Evolutionary conservation across 2,797 vertebrate species (phyloP), one percentile per base, ranked within the genome.

Genomic region (Ptychadena robeensis): DNA sequence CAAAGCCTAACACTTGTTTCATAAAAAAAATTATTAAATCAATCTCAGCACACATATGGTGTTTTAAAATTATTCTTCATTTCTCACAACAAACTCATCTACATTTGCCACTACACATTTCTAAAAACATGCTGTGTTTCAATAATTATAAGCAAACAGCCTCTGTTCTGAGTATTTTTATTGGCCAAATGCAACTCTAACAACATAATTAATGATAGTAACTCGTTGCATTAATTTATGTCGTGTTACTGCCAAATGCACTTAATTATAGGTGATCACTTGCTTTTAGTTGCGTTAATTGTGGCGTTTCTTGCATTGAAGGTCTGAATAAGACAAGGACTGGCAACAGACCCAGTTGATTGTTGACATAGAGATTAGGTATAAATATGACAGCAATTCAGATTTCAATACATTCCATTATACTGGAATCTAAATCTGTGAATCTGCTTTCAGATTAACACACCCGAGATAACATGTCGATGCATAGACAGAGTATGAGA

Each of bases 131-230:
- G 3, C 28, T 32, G 30, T 34, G 14, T 7, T 66, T 66, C 22
- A 35, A 67, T 65, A 35, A 66, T 18, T 8, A 66, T 35, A 32
- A 34, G 18, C 34, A 67, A 15, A 2, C 65, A 67, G 34, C 22
- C 31, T 34, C 18, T 67, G 34, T 67, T 67, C 31, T 34, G 14
- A 67, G 31, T 67, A 75, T 38, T 75, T 75, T 64, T 35, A 63
- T 64, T 64, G 15, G 65, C 10, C n/a, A 8, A 67, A 67, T 22
- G 32, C 18, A 67, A 67, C 31, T 27, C 65, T 67, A 67, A 67
- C 65, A 67, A 67, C 65, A 67, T 67, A 67, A 67, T 73, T 35
- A 73, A 59, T 57, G 71, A 57, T 75, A 61, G 53, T 63, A 61
- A 15, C 40, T 11, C 31, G 72, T 31, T 61, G 31, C 38, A 34